Base-by-base conservation (phyloP, 2,797 vertebrate species). In the Enteromius anoplus region DNA sequence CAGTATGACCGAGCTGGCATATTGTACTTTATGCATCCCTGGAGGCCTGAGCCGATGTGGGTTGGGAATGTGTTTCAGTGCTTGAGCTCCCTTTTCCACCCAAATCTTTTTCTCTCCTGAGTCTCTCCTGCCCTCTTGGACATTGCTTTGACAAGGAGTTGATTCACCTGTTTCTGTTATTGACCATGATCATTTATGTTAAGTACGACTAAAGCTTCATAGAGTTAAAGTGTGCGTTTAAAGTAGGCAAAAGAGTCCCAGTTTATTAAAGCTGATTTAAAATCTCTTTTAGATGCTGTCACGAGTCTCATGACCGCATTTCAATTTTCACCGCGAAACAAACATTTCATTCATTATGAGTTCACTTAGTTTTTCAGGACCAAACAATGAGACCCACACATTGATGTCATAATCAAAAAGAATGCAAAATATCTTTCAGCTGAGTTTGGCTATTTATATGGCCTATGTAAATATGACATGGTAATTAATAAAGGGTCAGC, bases 321-420 rank as follows among this genome's bases (percentile, higher is more conserved):
- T 90, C 82, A 89, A 91, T 92, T 92, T 91, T 92, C 66, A 19
- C 66, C 81, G 55, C 83, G 85, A 91, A 93, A 95, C 94, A 94
- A 92, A 87, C 89, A 88, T 87, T 89, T 88, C 93, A 93, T 95
- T 95, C 91, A 94, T 91, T 7, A 65, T 34, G 85, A 79, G 37
- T 60, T 71, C 69, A 80, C 42, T 78, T 49, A 47, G 17, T 81
- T 81, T 91, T 85, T 87, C 87, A 80, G 34, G 82, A 80, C 89
- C 51, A 85, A 91, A 93, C 93, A 93, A 92, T 92, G 69, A 89
- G 84, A 86, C 93, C 94, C 92, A 95, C 94, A 91, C 90, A 92
- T 91, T 93, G 93, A 95, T 92, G 92, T 95, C 91, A 93, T 87
- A 89, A 87, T 86, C 87, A 92, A 85, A 81, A 89, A 60, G 88